Conservation (phyloP, 2,113 vertebrate genomes). For the Charadrius vociferus region DNA sequence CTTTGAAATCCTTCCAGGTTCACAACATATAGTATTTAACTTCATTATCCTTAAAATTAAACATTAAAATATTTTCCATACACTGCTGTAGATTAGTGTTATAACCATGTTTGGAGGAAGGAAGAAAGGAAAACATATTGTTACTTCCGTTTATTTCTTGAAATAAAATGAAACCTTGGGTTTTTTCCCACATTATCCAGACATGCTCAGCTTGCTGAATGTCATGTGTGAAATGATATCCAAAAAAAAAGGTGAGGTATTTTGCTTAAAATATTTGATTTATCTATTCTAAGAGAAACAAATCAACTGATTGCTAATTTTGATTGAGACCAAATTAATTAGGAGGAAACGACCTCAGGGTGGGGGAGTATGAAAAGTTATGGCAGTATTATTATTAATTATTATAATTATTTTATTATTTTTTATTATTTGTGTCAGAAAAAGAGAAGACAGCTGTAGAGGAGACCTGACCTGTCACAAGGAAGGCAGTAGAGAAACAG, state of each 20-base stretch:
- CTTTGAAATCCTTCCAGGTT: not conserved
- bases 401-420: no score
- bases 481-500: not conserved
- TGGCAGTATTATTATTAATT: not conserved
- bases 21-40: not conserved
- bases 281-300: not conserved
- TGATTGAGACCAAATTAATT: not conserved
- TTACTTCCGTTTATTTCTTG: not conserved
- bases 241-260: not conserved
- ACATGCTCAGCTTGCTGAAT: not conserved
- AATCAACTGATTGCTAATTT: not conserved
- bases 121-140: not conserved
- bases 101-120: not conserved
- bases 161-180: not conserved
- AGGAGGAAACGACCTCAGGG: not conserved
- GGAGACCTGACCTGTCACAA: not conserved
- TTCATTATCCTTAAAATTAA: not conserved
- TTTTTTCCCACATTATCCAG: not conserved
- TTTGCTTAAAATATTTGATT: not conserved
- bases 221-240: not conserved
- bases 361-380: not conserved
- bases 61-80: not conserved
- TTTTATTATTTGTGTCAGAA: not conserved
- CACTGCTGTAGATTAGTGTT: not conserved
- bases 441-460: not conserved